These are phyloP conservation scores for Spodoptera exigua DNA, from an alignment of 2,888 invertebrate species.

Conservation along the genomic window DNA sequence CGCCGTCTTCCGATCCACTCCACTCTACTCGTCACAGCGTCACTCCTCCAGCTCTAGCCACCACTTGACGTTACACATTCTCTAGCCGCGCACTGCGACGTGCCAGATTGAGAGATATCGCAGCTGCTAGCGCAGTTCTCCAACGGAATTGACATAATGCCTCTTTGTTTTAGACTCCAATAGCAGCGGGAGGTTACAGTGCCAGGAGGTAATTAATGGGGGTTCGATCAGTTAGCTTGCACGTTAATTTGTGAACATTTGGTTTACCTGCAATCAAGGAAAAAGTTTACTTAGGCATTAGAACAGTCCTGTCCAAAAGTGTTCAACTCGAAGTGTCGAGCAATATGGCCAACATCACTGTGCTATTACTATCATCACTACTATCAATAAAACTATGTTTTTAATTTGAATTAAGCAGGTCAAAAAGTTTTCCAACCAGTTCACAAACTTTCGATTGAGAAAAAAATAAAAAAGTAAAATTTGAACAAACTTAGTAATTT, in stretches of 20 bases:
- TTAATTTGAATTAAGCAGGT: too few species aligned
- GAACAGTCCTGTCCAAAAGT: too few species aligned
- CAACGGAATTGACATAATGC: slow-evolving; percentile 67
- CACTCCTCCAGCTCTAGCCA: slow-evolving; percentile 77
- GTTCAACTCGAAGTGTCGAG: too few species aligned
- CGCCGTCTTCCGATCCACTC: slow-evolving; percentile 72
- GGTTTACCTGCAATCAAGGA: slow-evolving; percentile 39
- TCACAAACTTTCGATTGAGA: slow-evolving; percentile 47
- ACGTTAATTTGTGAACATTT: slow-evolving; percentile 39
- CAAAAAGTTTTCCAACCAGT: slow-evolving; percentile 50
- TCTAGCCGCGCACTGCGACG: slow-evolving; percentile 36
- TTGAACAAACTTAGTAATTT: slow-evolving; percentile 45
- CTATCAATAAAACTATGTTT: too few species aligned
- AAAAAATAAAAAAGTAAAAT: slow-evolving; percentile 37
- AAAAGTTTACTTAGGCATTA: slow-evolving; percentile 37
- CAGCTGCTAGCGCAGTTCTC: slow-evolving; percentile 43
- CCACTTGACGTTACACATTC: slow-evolving; percentile 55
- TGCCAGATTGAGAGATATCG: slow-evolving; percentile 63
- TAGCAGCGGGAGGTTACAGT: slow-evolving; percentile 63
- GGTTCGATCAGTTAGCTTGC: slow-evolving; percentile 47
- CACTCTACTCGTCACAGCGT: slow-evolving; percentile 79
- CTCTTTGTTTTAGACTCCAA: slow-evolving; percentile 63
- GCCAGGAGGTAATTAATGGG: slow-evolving; percentile 55
- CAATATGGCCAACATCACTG: slow-evolving; percentile 8
- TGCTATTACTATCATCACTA: too few species aligned